A percentile compares a stretch with the other conserved stretches of the same genome.
Conservation (phyloP, 2,888 invertebrate genomes). For the Alitta virens region DNA sequence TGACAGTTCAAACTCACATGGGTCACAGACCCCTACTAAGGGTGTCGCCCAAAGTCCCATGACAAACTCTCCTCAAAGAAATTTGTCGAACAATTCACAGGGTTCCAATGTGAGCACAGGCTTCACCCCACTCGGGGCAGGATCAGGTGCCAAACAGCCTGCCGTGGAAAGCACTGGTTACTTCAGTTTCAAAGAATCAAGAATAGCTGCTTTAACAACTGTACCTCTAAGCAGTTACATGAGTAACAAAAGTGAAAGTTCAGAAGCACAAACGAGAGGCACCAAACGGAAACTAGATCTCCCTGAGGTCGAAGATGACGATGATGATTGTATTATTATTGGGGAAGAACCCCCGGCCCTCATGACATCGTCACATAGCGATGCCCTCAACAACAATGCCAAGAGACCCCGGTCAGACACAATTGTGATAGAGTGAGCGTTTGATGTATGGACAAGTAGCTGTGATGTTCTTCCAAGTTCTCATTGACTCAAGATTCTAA, state of each 20-base stretch:
- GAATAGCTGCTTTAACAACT: slow-evolving; percentile 20
- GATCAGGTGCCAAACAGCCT: not conserved
- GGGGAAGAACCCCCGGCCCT: slow-evolving; percentile 1
- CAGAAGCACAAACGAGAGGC: not conserved
- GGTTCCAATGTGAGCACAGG: slow-evolving; percentile 37
- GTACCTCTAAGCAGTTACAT: not conserved
- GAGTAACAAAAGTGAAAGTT: not conserved
- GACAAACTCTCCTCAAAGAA: slow-evolving; percentile 23
- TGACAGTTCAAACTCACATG: slow-evolving; percentile 44
- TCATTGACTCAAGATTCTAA: no score
- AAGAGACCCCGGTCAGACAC: slow-evolving; percentile 5
- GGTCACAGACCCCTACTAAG: slow-evolving; percentile 27
- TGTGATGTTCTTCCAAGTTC: not conserved
- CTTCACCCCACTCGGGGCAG: slow-evolving; percentile 35
- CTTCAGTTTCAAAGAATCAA: slow-evolving; percentile 25
- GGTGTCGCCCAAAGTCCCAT: slow-evolving; percentile 32
- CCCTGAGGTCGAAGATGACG: slow-evolving; percentile 3
- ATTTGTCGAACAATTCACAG: slow-evolving; percentile 35
- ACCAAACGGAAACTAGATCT: slow-evolving; percentile 17
- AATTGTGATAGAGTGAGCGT: slow-evolving; percentile 10
- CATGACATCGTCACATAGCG: not conserved
- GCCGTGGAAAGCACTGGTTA: slow-evolving; percentile 29
- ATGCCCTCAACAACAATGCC: slow-evolving; percentile 3
- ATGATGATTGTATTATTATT: slow-evolving; percentile 21
- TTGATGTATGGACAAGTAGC: not conserved